These are phyloP conservation scores for Drosophila testacea DNA, from an alignment of 2,888 invertebrate species.

Conservation along the genomic window DNA sequence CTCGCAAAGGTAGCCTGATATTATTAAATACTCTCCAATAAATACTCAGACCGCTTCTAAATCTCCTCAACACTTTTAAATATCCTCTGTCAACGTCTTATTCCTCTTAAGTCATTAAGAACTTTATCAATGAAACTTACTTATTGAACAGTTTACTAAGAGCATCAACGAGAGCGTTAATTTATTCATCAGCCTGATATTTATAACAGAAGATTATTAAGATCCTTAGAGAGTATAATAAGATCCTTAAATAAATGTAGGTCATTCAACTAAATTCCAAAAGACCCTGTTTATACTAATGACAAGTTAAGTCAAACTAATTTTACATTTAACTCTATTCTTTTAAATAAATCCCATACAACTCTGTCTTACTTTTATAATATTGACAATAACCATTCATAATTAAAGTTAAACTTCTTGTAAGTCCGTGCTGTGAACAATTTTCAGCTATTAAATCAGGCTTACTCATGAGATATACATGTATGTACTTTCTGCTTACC, in stretches of 20 bases:
- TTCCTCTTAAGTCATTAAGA: too few species aligned
- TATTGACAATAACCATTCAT: conserved; percentile 4
- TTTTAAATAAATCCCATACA: background rate
- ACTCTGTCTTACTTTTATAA: background rate
- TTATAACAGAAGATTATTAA: background rate
- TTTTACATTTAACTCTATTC: conserved; percentile 8
- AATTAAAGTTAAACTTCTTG: conserved; percentile 12
- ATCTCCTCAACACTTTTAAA: too few species aligned
- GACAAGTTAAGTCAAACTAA: conserved; percentile 1
- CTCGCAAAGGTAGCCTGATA: too few species aligned
- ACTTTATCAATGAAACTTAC: too few species aligned
- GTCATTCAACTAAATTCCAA: background rate
- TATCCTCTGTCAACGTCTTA: too few species aligned
- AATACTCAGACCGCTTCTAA: too few species aligned
- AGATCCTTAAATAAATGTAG: background rate
- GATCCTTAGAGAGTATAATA: background rate
- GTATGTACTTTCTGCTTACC: conserved; percentile 5
- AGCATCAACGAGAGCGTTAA: too few species aligned
- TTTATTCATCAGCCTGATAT: background rate
- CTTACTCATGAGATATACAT: conserved; percentile 23
- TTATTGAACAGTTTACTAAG: too few species aligned
- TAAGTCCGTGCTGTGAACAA: conserved; percentile 33
- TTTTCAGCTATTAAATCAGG: conserved; percentile 25
- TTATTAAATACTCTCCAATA: too few species aligned
- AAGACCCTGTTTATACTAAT: background rate